phyloP scores from a whole-genome alignment of 2,797 vertebrate genomes.

The Leptodactylus fallax region DNA sequence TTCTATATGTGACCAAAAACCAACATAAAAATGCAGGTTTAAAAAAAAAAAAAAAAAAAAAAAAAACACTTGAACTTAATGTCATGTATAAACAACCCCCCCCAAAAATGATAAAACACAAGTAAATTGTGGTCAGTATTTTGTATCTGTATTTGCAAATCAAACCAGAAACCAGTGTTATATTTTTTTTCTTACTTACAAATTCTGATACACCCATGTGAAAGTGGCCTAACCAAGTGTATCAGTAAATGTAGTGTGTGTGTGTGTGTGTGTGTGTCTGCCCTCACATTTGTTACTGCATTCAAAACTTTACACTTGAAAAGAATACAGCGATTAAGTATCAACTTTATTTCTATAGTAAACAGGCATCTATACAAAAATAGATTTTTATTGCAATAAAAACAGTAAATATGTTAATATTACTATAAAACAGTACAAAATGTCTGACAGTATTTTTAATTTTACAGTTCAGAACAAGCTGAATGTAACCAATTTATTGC shows the following conservation, averaged over 20 bases:
- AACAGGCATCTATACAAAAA: constrained; percentile 85
- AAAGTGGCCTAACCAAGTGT: background rate
- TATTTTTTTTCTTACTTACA: too few relatives aligned
- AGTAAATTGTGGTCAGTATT: too few relatives aligned
- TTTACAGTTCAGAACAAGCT: constrained; percentile 61
- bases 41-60: too few relatives aligned
- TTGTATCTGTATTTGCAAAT: too few relatives aligned
- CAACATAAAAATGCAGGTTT: too few relatives aligned
- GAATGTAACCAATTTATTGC: background rate
- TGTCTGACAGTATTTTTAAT: constrained; percentile 62
- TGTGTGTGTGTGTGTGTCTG: background rate
- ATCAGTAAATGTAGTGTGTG: background rate
- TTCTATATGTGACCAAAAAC: too few relatives aligned
- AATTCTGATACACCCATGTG: background rate
- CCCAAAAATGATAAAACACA: too few relatives aligned
- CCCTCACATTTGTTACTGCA: too few relatives aligned
- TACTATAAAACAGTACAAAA: constrained; percentile 71
- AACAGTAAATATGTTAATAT: constrained; percentile 71
- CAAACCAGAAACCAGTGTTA: too few relatives aligned
- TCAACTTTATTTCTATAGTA: constrained; percentile 84
- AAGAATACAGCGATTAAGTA: background rate
- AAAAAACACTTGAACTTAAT: too few relatives aligned
- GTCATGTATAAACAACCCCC: too few relatives aligned
- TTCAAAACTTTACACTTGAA: constrained; percentile 4
- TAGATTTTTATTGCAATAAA: constrained; percentile 81